Percentiles rank a stretch among this genome's conserved stretches.
Evolutionary conservation across 2,113 vertebrate species (phyloP).

Genomic region (Ciconia maguari): DNA sequence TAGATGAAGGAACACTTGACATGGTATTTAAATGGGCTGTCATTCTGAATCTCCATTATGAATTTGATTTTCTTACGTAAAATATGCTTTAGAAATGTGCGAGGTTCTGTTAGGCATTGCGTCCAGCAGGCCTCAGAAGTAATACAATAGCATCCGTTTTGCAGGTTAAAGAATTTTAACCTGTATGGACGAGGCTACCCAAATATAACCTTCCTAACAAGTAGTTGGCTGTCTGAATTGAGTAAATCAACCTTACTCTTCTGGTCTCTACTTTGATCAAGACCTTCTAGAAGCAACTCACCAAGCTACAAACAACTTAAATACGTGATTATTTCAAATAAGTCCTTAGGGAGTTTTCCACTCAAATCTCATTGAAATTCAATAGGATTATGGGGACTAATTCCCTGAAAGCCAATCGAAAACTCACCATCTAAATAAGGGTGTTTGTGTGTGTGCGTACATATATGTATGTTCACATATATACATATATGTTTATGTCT

Average conservation of each 20-base stretch:
- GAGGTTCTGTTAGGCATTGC: not conserved
- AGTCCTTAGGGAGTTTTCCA: not conserved
- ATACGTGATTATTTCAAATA: not conserved
- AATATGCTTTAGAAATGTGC: not conserved
- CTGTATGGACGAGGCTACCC: not conserved
- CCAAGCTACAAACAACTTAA: not conserved
- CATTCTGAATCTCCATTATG: conserved; percentile 40
- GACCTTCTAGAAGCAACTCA: not conserved
- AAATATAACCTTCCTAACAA: not conserved
- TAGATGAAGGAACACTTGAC: conserved; percentile 12
- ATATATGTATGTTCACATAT: not conserved
- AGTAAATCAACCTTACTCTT: not conserved
- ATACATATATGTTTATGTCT: not conserved
- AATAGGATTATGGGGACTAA: not conserved
- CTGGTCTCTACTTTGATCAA: not conserved
- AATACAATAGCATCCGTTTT: not conserved
- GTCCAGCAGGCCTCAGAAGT: not conserved
- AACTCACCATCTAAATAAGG: not conserved
- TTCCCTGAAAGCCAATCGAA: not conserved
- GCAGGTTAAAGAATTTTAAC: not conserved
- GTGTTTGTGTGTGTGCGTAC: not conserved
- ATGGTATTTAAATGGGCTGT: conserved; percentile 19
- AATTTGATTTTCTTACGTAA: conserved; percentile 33
- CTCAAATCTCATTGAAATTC: not conserved
- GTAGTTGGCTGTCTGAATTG: not conserved